Evolutionary conservation across 2,113 vertebrate genomes (phyloP).

Genomic region (Oostethus manadensis): DNA sequence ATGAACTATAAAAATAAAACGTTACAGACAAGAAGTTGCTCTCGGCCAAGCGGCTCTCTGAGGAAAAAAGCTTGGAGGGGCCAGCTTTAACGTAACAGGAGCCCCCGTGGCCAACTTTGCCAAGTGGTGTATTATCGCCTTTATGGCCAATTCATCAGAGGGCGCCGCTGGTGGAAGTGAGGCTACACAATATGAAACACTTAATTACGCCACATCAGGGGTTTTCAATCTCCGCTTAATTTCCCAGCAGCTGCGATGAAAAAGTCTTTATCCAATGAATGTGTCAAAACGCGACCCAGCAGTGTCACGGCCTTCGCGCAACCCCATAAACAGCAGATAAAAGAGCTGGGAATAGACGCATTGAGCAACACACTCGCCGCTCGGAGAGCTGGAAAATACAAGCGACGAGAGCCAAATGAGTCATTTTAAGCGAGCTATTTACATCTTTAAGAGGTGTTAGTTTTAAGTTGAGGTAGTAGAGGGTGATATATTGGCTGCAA

Average conservation of each 20-base stretch:
- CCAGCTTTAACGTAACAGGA: slow-evolving; percentile 25
- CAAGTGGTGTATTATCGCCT: slow-evolving; percentile 48
- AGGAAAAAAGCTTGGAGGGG: too few relatives aligned
- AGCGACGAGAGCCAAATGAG: slow-evolving; percentile 9
- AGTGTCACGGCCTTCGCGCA: slow-evolving; percentile 60
- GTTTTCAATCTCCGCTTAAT: slow-evolving; percentile 73
- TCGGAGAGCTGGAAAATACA: slow-evolving; percentile 13
- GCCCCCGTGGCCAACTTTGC: slow-evolving; percentile 31
- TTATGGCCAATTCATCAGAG: slow-evolving; percentile 64
- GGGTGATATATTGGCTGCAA: too few relatives aligned
- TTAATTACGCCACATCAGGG: slow-evolving; percentile 72
- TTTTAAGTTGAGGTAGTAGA: too few relatives aligned
- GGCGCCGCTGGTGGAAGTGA: slow-evolving; percentile 55
- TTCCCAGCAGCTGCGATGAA: slow-evolving; percentile 67
- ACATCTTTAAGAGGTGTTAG: neutral
- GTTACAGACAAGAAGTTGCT: too few relatives aligned
- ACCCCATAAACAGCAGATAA: slow-evolving; percentile 51
- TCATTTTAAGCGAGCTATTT: neutral
- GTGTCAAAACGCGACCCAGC: slow-evolving; percentile 61
- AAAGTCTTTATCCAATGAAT: slow-evolving; percentile 63
- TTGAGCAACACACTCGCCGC: slow-evolving; percentile 5
- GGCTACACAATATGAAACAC: slow-evolving; percentile 61
- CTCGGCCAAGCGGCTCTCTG: too few relatives aligned
- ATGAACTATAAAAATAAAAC: too few relatives aligned
- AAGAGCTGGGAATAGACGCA: slow-evolving; percentile 24